Base-by-base conservation (phyloP, 2,797 vertebrate genomes). In the Anniella stebbinsi region DNA sequence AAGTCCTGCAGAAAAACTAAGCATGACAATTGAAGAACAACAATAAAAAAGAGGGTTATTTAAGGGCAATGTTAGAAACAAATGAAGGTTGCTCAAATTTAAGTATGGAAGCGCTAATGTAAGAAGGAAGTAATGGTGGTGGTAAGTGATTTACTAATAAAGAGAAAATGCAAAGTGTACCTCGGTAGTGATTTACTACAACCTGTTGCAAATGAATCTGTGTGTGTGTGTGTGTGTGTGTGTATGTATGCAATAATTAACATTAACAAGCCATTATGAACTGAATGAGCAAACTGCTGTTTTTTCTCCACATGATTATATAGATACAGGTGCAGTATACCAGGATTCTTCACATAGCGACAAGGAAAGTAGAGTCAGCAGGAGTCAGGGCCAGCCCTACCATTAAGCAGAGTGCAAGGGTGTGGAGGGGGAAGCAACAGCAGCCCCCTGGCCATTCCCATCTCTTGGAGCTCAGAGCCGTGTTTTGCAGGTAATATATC, bases 111-210 rank as follows among this genome's bases (percentile, higher is more conserved):
- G 45, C 23, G 18, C 66, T 84, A 66, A 89, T 77, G 60, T 84
- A 84, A 84, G 73, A 41, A 48, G 12, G 75, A 83, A 81, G 48
- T 76, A 84, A 89, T 76, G 41, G 38, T 28, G 13, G n/a, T 23
- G 33, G 33, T 30, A 69, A 89, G 81, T 77, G 72, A 67, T 84
- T 89, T 76, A 66, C 57, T 84, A 89, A 84, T 77, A 84, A 83
- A 66, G 41, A 89, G 23, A 33, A 89, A 84, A 83, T 77, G 45
- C 33, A 84, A 76, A 84, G 33, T 76, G 73, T 67, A 77, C 38
- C 25, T 60, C 60, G n/a, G 41, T 45, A 70, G 63, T 80, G 41
- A 84, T 84, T 67, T 67, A 67, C 72, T 89, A 54, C 72, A 83
- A 76, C 75, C 70, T 66, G 66, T 57, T 88, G 57, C 36, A 84